Evolutionary conservation across 2,797 vertebrate genomes (phyloP), one percentile per base, ranked within the genome.

Genomic region (Paguma larvata): DNA sequence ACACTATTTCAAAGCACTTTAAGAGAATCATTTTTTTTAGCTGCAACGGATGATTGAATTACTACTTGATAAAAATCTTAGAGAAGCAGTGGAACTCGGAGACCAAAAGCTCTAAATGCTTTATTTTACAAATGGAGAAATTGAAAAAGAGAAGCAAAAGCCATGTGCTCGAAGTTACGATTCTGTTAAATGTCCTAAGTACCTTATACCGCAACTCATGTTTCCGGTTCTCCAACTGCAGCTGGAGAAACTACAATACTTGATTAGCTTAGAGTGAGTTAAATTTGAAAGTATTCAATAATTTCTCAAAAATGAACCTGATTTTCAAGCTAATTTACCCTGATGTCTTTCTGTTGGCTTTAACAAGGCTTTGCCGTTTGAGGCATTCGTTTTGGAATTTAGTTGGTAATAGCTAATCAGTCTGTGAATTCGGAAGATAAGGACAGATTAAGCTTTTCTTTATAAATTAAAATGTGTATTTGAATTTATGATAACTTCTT

Each of bases 71-170:
- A 62, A 89, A 75, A 95, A 89, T 41, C n/a, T 90, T 85, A 89
- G 5, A 56, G n/a, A 16, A 73, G 32, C 87, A 90, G 30, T 78
- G 7, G 12, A 93, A n/a, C 38, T 48, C n/a, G 51, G 38, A 84
- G 30, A 95, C 6, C 63, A 44, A 91, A 82, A 34, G 18, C 23
- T 91, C n/a, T 94, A 21, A 62, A 21, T 84, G 41, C 34, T 84
- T 93, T 84, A 77, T 34, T 84, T 97, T 70, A 62, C 53, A 96
- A 53, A 30, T 63, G 87, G 91, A 78, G 73, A 93, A 92, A 89
- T 2, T 91, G 86, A 97, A 75, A 91, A 92, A 88, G 82, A 96
- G 87, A 97, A 83, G 92, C 83, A 90, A 96, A 97, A 94, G 79
- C 63, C 95, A n/a, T 67, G 3, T 83, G 51, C 41, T 93, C 85